phyloP scores from a whole-genome alignment of 2,797 vertebrate genomes.

The Centroberyx gerrardi region DNA sequence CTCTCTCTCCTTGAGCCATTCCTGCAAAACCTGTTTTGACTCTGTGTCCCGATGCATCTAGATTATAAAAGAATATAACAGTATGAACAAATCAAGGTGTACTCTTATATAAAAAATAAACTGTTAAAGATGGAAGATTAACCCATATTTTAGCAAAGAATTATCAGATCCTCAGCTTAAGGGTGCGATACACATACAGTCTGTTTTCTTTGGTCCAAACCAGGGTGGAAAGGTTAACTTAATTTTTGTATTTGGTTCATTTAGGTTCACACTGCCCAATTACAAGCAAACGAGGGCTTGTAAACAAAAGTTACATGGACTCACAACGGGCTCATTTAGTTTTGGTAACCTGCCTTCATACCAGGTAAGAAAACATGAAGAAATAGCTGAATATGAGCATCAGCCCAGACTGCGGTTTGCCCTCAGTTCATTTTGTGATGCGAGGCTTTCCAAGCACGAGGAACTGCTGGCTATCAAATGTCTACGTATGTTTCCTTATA shows the following conservation, averaged over 20 bases:
- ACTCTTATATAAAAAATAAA: not conserved
- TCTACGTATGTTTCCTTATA: not conserved
- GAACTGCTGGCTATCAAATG: not conserved
- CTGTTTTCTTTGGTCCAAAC: not conserved
- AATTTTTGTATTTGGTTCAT: not conserved
- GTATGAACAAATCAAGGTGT: not conserved
- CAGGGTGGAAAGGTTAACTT: not conserved
- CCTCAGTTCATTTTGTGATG: not conserved
- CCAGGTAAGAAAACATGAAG: not conserved
- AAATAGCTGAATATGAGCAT: not conserved
- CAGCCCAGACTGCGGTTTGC: not conserved
- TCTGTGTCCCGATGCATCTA: conserved; percentile 85
- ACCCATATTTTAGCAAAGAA: not conserved
- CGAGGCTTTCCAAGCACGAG: not conserved
- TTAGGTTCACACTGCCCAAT: not conserved
- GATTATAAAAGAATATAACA: conserved; percentile 15
- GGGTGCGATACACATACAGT: not conserved
- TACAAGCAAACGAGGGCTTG: not conserved
- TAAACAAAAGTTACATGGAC: not conserved
- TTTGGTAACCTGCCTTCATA: conserved; percentile 13
- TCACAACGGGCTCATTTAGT: not conserved
- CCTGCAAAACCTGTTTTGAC: conserved; percentile 85
- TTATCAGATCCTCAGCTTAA: not conserved
- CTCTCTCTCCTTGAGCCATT: conserved; percentile 90
- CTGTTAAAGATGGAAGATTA: not conserved